phyloP scores from a whole-genome alignment of 2,797 vertebrate species.

The Poecile montanus region DNA sequence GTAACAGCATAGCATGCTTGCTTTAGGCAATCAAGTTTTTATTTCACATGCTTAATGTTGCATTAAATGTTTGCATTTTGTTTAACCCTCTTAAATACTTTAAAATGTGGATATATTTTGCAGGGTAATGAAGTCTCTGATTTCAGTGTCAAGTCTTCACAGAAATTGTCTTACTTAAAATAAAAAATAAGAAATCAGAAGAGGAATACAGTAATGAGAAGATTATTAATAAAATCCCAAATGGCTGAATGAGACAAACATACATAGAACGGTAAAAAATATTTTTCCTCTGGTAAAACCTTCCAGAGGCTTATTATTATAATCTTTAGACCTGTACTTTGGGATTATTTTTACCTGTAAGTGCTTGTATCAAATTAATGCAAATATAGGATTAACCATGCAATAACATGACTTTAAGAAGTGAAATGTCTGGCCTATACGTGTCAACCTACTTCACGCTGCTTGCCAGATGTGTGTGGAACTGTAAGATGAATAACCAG shows the following conservation, averaged over 20 bases:
- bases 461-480: not conserved
- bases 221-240: constrained; percentile 70
- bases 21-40: constrained; percentile 82
- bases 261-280: constrained; percentile 34
- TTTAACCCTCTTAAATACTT: constrained; percentile 79
- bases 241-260: constrained; percentile 51
- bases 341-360: constrained; percentile 50
- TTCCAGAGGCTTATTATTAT: constrained; percentile 4
- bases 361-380: constrained; percentile 28
- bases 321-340: constrained; percentile 15
- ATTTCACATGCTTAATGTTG: constrained; percentile 82
- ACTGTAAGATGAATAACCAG: not conserved
- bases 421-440: not conserved
- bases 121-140: constrained; percentile 71
- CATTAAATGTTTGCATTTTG: constrained; percentile 83
- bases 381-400: constrained; percentile 31
- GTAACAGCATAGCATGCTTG: constrained; percentile 82
- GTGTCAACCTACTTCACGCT: not conserved
- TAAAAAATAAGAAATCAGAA: constrained; percentile 70
- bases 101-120: constrained; percentile 72
- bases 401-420: constrained; percentile 26
- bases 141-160: constrained; percentile 69
- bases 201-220: constrained; percentile 65
- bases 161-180: constrained; percentile 65
- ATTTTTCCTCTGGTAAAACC: constrained; percentile 29